Conservation (phyloP, 2,888 invertebrate genomes). For the Drosophila greeni region DNA sequence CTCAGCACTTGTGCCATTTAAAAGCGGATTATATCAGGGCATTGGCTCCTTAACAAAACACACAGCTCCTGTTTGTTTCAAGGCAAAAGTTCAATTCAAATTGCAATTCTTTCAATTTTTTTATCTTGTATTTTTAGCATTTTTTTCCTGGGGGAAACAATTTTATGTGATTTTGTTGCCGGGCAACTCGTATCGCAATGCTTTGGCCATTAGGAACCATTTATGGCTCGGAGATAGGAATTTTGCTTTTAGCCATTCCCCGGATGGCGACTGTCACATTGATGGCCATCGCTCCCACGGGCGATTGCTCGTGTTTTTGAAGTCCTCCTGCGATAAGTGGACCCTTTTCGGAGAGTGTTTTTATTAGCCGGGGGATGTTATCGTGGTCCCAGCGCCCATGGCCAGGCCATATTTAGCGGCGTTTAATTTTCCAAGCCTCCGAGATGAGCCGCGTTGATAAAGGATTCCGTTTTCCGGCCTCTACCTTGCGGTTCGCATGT, state of each 20-base stretch:
- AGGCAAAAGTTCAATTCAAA: constrained; percentile 14
- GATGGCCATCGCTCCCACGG: constrained; percentile 38
- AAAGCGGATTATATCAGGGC: constrained; percentile 28
- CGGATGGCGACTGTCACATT: constrained; percentile 21
- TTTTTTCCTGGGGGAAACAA: constrained; percentile 1
- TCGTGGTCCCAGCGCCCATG: neutral
- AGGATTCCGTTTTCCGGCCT: constrained; percentile 9
- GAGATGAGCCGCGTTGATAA: constrained; percentile 50
- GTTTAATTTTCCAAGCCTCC: constrained; percentile 26
- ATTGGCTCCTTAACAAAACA: neutral
- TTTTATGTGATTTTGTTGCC: constrained; percentile 36
- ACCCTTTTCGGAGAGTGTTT: constrained; percentile 27
- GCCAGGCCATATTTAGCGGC: constrained; percentile 37
- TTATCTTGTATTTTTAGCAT: constrained; percentile 21
- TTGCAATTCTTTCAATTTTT: constrained; percentile 14
- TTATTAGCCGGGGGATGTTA: constrained; percentile 16
- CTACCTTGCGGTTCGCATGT: constrained; percentile 5
- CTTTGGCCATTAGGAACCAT: constrained; percentile 29
- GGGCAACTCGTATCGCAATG: constrained; percentile 19
- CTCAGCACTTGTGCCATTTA: neutral
- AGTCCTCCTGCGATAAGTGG: constrained; percentile 30
- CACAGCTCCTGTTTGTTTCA: neutral
- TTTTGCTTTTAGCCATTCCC: constrained; percentile 16
- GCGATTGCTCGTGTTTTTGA: constrained; percentile 20
- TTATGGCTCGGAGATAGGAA: constrained; percentile 28